Base-by-base conservation (phyloP, 1,140 invertebrate genomes). In the Cyphomyrmex costatus region DNA sequence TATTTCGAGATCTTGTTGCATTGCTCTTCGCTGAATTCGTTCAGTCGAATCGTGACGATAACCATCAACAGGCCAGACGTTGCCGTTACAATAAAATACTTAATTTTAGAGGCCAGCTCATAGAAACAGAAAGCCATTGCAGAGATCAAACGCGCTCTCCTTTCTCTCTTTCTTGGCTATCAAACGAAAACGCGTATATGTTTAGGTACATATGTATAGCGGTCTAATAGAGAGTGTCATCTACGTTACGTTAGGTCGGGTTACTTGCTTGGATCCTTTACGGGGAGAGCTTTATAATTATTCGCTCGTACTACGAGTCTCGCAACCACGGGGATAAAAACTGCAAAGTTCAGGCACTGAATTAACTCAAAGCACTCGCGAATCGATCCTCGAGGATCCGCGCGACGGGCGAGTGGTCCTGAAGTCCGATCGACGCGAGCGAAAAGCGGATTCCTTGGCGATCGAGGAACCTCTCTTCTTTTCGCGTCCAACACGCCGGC, bases 321-420 rank as follows among this genome's bases (percentile, higher is more conserved):
- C 65, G 63, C 61, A 76, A 79, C 53, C 49, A 78, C 66, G n/a
- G 42, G 78, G 88, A 63, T 91, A 88, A 86, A 87, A 90, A 91
- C 85, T 73, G 61, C 76, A 86, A 82, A 78, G 86, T 91, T 92
- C 84, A 92, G 92, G 90, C 92, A 92, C 92, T 92, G 90, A 66
- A 66, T 90, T 88, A 92, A 92, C 86, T 90, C 79, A 91, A 92
- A 90, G 89, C 84, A 85, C 85, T 80, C 85, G 49, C 88, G 79
- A 80, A 33, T 51, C 79, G 65, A 80, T 73, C 49, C 51, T 46
- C 71, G 68, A 46, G 86, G 74, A 53, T 85, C 36, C 82, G 58
- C 73, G 53, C 87, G 87, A 82, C 60, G 87, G 65, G 65, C 74
- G 46, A 80, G n/a, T 16, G 65, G 46, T 79, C 19, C 70, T 61